Percentiles rank a stretch among this genome's conserved stretches.
These are phyloP conservation scores for Rhynchonema sp. DNA, from an alignment of 2,888 invertebrate species.

Conservation along the genomic window DNA sequence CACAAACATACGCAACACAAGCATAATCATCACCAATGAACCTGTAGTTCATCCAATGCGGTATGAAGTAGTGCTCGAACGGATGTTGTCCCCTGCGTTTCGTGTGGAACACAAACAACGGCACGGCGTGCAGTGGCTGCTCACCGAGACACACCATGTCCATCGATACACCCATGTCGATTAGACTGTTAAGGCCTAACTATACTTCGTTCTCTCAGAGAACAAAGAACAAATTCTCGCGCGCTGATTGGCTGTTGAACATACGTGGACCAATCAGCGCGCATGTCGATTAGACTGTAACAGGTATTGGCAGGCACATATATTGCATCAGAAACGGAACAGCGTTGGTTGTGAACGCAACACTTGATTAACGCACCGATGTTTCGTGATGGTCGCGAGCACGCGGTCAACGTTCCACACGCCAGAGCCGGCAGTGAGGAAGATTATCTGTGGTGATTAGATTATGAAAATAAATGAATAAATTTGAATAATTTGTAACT, in stretches of 20 bases:
- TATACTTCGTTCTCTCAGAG: not conserved
- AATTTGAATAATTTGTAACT: too few species aligned
- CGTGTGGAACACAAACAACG: conserved; percentile 47
- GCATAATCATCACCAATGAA: conserved; percentile 4
- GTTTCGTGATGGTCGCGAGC: conserved; percentile 89
- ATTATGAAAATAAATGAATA: not conserved
- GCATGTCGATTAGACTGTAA: too few species aligned
- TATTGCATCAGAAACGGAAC: too few species aligned
- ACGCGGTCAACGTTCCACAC: conserved; percentile 96
- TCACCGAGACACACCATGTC: conserved; percentile 84
- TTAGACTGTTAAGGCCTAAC: conserved; percentile 39
- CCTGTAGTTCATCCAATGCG: conserved; percentile 29
- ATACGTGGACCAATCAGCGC: too few species aligned
- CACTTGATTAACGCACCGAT: conserved; percentile 42
- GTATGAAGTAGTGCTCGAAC: conserved; percentile 23
- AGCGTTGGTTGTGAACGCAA: too few species aligned
- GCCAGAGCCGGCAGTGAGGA: conserved; percentile 92
- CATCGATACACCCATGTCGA: conserved; percentile 60
- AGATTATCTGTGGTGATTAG: conserved; percentile 74
- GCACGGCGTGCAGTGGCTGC: conserved; percentile 92
- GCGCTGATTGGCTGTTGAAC: too few species aligned
- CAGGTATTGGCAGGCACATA: too few species aligned
- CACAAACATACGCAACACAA: not conserved
- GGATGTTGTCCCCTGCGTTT: conserved; percentile 3
- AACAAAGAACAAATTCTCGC: too few species aligned